phyloP scores from a whole-genome alignment of 1,140 invertebrate species.

The Lordiphosa stackelbergi region DNA sequence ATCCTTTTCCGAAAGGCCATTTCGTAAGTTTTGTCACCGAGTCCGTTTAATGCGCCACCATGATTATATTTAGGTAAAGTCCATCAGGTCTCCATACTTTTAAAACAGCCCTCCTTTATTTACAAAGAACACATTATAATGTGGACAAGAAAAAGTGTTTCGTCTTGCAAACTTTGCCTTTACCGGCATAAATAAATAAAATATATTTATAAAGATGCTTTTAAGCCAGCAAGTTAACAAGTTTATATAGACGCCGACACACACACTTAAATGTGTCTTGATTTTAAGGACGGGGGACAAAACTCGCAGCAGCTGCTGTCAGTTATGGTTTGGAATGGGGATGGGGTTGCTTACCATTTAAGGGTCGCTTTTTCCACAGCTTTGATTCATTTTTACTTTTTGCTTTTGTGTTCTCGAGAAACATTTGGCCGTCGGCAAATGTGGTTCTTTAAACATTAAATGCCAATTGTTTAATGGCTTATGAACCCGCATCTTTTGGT shows the following conservation, averaged over 20 bases:
- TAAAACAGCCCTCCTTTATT: neutral
- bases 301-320: slow-evolving; percentile 67
- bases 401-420: slow-evolving; percentile 32
- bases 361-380: slow-evolving; percentile 37
- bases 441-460: neutral
- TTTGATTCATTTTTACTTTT: slow-evolving; percentile 3
- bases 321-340: slow-evolving; percentile 39
- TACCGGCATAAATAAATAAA: slow-evolving; percentile 74
- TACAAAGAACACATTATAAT: slow-evolving; percentile 55
- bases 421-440: slow-evolving; percentile 45
- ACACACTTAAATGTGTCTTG: slow-evolving; percentile 4
- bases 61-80: no score
- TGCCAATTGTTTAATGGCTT: slow-evolving; percentile 44
- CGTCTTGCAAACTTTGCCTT: slow-evolving; percentile 51
- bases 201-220: slow-evolving; percentile 76
- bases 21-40: no score
- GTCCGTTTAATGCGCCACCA: no score
- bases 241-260: slow-evolving; percentile 37
- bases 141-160: slow-evolving; percentile 32
- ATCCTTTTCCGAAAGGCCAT: no score
- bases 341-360: slow-evolving; percentile 20
- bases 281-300: slow-evolving; percentile 14
- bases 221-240: slow-evolving; percentile 68
- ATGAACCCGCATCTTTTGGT: slow-evolving; percentile 17
- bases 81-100: no score